Evolutionary conservation across 2,888 invertebrate species (phyloP), one percentile per base, ranked within the genome.

Genomic region (Acleris laterana): DNA sequence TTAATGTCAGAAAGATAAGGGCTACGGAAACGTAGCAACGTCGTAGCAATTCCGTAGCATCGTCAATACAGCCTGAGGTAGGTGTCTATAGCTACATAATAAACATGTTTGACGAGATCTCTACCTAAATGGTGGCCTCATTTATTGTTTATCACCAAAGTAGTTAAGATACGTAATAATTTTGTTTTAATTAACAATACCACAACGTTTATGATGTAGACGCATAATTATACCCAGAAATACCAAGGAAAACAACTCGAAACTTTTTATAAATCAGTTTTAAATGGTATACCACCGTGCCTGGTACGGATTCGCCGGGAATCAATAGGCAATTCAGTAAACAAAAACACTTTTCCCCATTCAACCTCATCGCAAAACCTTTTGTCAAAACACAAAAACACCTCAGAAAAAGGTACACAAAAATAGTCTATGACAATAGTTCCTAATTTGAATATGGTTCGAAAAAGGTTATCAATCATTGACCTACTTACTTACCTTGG

Each of bases 401-500:
- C 69, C 62, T 68, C 62, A 68, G 65, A 70, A 70, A 71, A 68
- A 71, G 46, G 19, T 13, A 53, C 32, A 55, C 42, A 16, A 64
- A 42, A 59, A 53, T 32, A 48, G 52, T 63, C 58, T 58, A 58
- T 63, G 57, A 58, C 25, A 51, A 20, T 46, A 53, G 55, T 61
- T 61, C 63, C 46, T 50, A n/a, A 63, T 51, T 56, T 56, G 46
- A 59, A 58, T 42, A 32, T 16, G 38, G 11, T 28, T 55, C 44
- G 38, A 49, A 48, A 69, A 58, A 65, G 38, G 52, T 59, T 44
- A 51, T 59, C 61, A 65, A 69, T 57, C 62, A 61, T 58, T 69
- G 70, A 78, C 77, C 77, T 79, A 86, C 83, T 83, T 71, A 83
- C 86, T 83, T 71, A 84, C 86, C 83, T 79, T 78, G 75, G 79